Evolutionary conservation across 2,113 vertebrate genomes (phyloP).

Genomic region (Zosterops lateralis): DNA sequence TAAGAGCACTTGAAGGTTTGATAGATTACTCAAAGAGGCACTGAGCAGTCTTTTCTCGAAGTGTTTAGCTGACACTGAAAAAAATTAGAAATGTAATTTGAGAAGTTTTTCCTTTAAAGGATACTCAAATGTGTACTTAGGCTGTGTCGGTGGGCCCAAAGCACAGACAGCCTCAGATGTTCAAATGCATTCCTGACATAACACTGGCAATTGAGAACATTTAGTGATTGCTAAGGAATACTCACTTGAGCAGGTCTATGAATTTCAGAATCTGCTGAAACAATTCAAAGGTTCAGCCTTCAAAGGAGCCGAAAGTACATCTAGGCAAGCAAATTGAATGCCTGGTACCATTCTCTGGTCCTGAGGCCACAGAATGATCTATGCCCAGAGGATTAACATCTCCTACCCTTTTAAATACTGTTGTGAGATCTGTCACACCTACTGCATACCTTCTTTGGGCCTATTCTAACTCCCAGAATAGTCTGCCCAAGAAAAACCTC

Average conservation of each 20-base stretch:
- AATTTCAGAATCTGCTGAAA: not conserved
- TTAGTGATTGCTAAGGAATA: not conserved
- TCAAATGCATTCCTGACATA: conserved; percentile 41
- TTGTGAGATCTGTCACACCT: not conserved
- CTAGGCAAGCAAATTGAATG: not conserved
- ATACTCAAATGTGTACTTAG: conserved; percentile 9
- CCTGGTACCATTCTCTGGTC: not conserved
- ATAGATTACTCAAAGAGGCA: conserved; percentile 13
- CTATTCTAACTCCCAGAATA: not conserved
- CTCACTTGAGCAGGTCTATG: not conserved
- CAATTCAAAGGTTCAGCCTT: not conserved
- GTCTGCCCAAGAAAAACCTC: not conserved
- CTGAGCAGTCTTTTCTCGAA: not conserved
- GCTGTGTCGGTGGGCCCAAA: not conserved
- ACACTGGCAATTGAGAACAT: not conserved
- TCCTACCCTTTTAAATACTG: not conserved
- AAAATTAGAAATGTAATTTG: conserved; percentile 26
- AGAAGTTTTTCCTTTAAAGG: not conserved
- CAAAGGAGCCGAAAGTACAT: not conserved
- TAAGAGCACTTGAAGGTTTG: conserved; percentile 42
- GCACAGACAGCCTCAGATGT: not conserved
- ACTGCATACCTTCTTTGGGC: not conserved
- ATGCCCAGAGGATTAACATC: not conserved
- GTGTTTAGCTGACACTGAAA: not conserved
- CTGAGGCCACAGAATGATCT: not conserved